Conservation (phyloP, 2,797 vertebrate genomes). For the Coregonus suidteri region DNA sequence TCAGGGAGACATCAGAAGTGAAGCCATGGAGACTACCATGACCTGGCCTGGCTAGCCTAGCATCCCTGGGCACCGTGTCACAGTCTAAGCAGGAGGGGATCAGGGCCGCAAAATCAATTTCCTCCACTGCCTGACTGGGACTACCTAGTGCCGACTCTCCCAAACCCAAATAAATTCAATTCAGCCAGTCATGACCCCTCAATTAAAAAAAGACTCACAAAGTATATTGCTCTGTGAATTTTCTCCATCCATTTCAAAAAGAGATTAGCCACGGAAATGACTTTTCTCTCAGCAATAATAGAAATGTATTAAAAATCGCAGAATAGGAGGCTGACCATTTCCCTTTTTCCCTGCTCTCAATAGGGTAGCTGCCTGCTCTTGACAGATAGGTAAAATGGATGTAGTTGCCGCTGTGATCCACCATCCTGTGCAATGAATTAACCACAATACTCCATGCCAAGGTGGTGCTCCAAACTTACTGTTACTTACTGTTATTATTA, state of each 20-base stretch:
- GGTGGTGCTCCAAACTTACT: not conserved
- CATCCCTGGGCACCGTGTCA: slow-evolving; percentile 31
- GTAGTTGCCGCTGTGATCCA: not conserved
- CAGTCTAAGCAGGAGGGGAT: slow-evolving; percentile 51
- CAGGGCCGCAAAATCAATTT: slow-evolving; percentile 70
- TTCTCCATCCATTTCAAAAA: slow-evolving; percentile 41
- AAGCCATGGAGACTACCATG: slow-evolving; percentile 30
- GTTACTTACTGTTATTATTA: not conserved
- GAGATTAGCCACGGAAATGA: slow-evolving; percentile 59
- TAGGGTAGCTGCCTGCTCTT: slow-evolving; percentile 12
- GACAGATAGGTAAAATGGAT: slow-evolving; percentile 9
- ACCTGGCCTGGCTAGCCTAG: slow-evolving; percentile 25
- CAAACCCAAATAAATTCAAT: slow-evolving; percentile 61
- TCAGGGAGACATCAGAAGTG: slow-evolving; percentile 37
- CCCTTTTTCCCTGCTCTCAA: slow-evolving; percentile 11
- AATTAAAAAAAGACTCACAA: slow-evolving; percentile 62
- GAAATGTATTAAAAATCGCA: slow-evolving; percentile 42
- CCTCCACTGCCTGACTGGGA: slow-evolving; percentile 49
- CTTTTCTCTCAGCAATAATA: slow-evolving; percentile 46
- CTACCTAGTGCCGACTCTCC: slow-evolving; percentile 46
- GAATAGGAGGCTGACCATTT: slow-evolving; percentile 14
- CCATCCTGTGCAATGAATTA: no score
- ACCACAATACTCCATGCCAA: not conserved
- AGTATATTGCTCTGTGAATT: slow-evolving; percentile 54
- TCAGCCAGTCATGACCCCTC: slow-evolving; percentile 60